phyloP scores from a whole-genome alignment of 1,140 invertebrate species.

The Hylaeus anthracinus region DNA sequence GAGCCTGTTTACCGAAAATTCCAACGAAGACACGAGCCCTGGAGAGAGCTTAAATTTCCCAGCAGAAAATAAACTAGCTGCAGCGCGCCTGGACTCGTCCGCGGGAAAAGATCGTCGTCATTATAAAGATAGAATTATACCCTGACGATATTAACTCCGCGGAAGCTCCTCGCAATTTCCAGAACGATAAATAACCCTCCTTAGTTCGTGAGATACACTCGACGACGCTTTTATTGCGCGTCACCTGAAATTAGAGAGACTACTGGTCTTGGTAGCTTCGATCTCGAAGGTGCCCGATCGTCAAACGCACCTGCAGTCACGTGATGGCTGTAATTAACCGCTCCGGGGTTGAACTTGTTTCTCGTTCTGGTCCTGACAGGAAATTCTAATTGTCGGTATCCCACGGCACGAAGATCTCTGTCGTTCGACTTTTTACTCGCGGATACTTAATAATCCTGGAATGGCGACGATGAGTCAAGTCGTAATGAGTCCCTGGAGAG shows the following conservation, averaged over 20 bases:
- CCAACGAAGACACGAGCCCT: background rate
- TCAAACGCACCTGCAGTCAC: too few relatives aligned
- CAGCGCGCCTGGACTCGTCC: slow-evolving; percentile 27
- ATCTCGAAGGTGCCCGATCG: background rate
- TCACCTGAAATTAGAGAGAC: slow-evolving; percentile 41
- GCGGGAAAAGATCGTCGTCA: slow-evolving; percentile 49
- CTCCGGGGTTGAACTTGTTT: background rate
- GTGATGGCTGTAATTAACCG: too few relatives aligned
- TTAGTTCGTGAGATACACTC: slow-evolving; percentile 38
- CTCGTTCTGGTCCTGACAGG: too few relatives aligned
- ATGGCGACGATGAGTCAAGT: too few relatives aligned
- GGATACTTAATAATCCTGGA: background rate
- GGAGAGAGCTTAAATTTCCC: slow-evolving; percentile 37
- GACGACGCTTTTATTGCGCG: slow-evolving; percentile 45
- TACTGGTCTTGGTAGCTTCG: background rate
- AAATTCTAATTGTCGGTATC: too few relatives aligned
- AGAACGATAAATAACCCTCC: slow-evolving; percentile 63
- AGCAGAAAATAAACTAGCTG: slow-evolving; percentile 41
- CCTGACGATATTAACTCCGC: slow-evolving; percentile 50
- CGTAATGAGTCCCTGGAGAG: too few relatives aligned
- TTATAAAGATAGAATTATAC: slow-evolving; percentile 53
- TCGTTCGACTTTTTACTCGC: too few relatives aligned
- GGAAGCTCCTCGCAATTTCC: slow-evolving; percentile 51
- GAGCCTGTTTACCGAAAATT: slow-evolving; percentile 49
- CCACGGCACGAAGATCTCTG: background rate